phyloP scores from a whole-genome alignment of 2,113 vertebrate species.

The Corythoichthys haematopterus region DNA sequence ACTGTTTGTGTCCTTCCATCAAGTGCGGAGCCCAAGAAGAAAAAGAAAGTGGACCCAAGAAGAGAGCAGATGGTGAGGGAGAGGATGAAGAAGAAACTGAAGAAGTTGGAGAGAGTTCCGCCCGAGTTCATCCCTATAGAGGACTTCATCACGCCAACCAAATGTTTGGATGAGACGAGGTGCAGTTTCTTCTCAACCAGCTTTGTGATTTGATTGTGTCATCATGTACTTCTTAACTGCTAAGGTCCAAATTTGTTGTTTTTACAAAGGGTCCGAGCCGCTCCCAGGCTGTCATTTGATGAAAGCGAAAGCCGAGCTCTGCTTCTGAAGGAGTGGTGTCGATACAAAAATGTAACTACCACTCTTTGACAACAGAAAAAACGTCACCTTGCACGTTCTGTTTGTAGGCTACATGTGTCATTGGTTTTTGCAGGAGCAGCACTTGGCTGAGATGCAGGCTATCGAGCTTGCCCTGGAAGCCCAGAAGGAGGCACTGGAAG shows the following conservation, averaged over 20 bases:
- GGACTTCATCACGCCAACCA: constrained; percentile 78
- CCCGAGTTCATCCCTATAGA: constrained; percentile 92
- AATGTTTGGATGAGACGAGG: constrained; percentile 79
- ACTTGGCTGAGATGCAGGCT: constrained; percentile 72
- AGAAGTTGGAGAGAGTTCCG: constrained; percentile 80
- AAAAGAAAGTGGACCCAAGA: constrained; percentile 86
- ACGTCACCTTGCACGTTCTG: background rate
- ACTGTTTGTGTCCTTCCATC: constrained; percentile 15
- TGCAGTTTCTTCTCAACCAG: constrained; percentile 33
- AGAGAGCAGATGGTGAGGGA: constrained; percentile 79
- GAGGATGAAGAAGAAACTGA: constrained; percentile 85
- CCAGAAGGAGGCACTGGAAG: constrained; percentile 81
- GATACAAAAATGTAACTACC: constrained; percentile 73
- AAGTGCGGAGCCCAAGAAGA: constrained; percentile 92
- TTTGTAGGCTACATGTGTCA: background rate
- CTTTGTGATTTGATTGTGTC: background rate
- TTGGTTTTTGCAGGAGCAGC: constrained; percentile 62
- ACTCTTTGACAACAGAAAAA: background rate
- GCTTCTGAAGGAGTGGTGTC: constrained; percentile 83
- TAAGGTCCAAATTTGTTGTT: constrained; percentile 14
- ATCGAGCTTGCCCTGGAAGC: constrained; percentile 72
- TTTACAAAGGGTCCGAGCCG: constrained; percentile 70
- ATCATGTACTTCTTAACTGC: background rate
- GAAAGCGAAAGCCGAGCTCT: constrained; percentile 81
- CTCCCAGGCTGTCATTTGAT: constrained; percentile 67